Evolutionary conservation across 2,888 invertebrate species (phyloP).

Genomic region (Nezara viridula): DNA sequence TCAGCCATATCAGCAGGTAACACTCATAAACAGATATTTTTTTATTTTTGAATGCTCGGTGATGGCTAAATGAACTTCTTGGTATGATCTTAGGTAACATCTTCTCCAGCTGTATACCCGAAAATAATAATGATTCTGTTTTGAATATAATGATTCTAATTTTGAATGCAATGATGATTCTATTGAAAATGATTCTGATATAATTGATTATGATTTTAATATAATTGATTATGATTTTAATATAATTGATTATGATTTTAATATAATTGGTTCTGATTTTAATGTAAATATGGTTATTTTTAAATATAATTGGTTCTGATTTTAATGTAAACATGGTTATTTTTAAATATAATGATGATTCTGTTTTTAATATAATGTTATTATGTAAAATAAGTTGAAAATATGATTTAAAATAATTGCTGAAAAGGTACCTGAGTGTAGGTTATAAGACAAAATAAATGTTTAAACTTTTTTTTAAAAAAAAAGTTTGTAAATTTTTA

Average conservation of each 20-base stretch:
- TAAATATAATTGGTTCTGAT: not conserved
- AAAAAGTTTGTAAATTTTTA: not conserved
- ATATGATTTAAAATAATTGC: not conserved
- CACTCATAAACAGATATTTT: not conserved
- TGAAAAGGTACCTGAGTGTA: not conserved
- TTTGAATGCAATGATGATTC: not conserved
- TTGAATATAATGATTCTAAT: not conserved
- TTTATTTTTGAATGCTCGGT: constrained; percentile 17
- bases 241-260: too few species aligned
- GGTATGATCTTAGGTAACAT: not conserved
- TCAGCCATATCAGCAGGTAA: constrained; percentile 70
- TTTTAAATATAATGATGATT: not conserved
- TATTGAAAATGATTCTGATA: not conserved
- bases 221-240: too few species aligned
- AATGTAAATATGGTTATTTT: not conserved
- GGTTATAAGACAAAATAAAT: not conserved
- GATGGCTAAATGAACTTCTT: not conserved
- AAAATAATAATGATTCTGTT: not conserved
- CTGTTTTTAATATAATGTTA: not conserved
- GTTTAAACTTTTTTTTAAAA: too few species aligned
- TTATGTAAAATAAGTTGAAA: not conserved
- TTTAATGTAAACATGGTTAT: not conserved
- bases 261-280: not conserved
- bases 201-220: not conserved
- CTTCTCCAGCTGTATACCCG: not conserved